Evolutionary conservation across 2,888 invertebrate genomes (phyloP), one percentile per base, ranked within the genome.

Genomic region (Galerucella pusilla): DNA sequence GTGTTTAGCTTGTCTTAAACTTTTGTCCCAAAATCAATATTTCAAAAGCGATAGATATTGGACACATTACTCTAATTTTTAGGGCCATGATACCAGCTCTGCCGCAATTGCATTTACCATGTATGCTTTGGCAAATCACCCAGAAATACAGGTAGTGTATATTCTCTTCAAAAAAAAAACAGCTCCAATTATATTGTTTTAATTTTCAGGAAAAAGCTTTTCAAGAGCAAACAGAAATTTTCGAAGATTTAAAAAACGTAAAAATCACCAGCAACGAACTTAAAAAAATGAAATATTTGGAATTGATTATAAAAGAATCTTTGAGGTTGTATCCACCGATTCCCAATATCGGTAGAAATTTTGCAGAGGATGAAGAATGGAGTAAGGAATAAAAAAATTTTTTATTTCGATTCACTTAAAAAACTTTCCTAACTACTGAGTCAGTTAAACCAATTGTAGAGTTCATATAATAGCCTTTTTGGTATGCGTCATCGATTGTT

Each of bases 281-380:
- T 3, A 85, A 88, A 68, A 85, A 89, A 75, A 90, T 91, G 90
- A 90, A 89, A 81, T 90, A 90, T 81, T 84, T 91, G 77, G 90
- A 90, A 69, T 79, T 88, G 60, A 89, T 90, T 0, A 89, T 91
- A 61, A 91, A 89, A 78, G 91, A 91, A 82, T 84, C 89, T 0
- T 84, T 91, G 54, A 84, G 91, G 11, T 78, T 77, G 14, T 77
- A 72, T 49, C 74, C 76, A 0, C 25, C 76, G 12, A 72, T 72
- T 11, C 74, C 76, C 1, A 61, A 61, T 12, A 11, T 69, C 11
- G 76, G 69, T 12, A 61, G 76, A 42, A 42, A n/a, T 1, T 9
- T 67, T 4, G 0, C 59, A 11, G 60, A 73, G 25, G 76, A 77
- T 52, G 25, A 72, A 11, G 20, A 67, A 14, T 77, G 57, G 64